Conservation (phyloP, 2,113 vertebrate genomes). For the Antigone vipio region DNA sequence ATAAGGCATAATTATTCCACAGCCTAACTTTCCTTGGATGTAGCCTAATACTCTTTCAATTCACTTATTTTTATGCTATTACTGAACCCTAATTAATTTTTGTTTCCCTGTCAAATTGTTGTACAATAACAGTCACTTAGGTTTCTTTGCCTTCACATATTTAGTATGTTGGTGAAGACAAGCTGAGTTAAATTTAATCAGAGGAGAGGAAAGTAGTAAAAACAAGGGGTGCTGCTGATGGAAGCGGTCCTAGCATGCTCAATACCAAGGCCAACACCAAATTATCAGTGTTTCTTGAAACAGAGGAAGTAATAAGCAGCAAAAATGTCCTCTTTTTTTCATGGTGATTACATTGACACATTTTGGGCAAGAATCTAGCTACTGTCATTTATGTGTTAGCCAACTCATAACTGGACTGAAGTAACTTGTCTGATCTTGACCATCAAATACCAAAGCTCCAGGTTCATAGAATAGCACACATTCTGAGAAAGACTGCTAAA, state of each 20-base stretch:
- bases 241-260: background rate
- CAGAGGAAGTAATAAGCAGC: background rate
- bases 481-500: background rate
- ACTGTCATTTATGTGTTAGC: background rate
- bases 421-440: conserved; percentile 28
- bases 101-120: background rate
- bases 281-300: background rate
- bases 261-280: background rate
- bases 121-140: background rate
- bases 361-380: background rate
- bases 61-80: background rate
- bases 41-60: background rate
- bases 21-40: background rate
- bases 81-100: background rate
- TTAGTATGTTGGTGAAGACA: background rate
- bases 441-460: background rate
- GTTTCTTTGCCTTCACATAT: background rate
- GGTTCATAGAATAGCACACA: background rate
- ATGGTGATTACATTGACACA: background rate
- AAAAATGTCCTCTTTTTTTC: background rate
- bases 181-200: background rate
- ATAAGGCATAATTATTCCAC: background rate
- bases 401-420: background rate
- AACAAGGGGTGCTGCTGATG: background rate
- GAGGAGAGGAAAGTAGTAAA: background rate